Conservation (phyloP, 2,113 vertebrate genomes). For the Ptilonorhynchus violaceus region DNA sequence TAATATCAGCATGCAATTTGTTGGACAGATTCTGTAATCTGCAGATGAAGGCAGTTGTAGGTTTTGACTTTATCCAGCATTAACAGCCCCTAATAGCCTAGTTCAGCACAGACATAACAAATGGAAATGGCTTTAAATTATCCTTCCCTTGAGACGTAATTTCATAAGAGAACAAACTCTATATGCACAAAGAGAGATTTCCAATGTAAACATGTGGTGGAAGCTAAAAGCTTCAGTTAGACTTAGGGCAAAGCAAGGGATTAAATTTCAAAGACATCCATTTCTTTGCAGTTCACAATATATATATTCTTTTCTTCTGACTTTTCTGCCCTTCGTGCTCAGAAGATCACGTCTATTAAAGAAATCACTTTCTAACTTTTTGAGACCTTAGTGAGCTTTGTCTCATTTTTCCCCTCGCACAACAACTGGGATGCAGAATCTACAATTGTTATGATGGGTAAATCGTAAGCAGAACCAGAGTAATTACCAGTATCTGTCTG, state of each 20-base stretch:
- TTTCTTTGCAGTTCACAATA: conserved; percentile 70
- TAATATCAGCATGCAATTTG: conserved; percentile 70
- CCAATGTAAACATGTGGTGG: conserved; percentile 77
- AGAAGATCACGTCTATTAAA: conserved; percentile 49
- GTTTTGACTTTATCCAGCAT: conserved; percentile 77
- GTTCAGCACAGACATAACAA: conserved; percentile 81
- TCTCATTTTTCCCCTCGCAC: not conserved
- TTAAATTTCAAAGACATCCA: conserved; percentile 75
- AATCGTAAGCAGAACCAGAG: conserved; percentile 16
- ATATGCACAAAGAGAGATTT: conserved; percentile 76
- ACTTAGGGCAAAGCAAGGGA: conserved; percentile 67
- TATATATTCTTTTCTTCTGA: conserved; percentile 61
- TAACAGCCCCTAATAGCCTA: conserved; percentile 75
- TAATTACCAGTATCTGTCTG: not conserved
- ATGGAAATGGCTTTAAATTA: conserved; percentile 82
- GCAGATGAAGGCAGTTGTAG: conserved; percentile 72
- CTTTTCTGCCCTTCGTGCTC: conserved; percentile 57
- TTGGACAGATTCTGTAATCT: conserved; percentile 74
- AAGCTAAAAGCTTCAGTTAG: conserved; percentile 76
- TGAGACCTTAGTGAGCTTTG: conserved; percentile 61
- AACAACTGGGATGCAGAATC: conserved; percentile 26
- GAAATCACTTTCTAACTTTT: conserved; percentile 53
- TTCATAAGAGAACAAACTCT: conserved; percentile 81
- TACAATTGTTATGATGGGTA: not conserved
- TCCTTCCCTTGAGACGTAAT: conserved; percentile 78